Conservation (phyloP, 2,797 vertebrate species). For the Distichodus sexfasciatus region DNA sequence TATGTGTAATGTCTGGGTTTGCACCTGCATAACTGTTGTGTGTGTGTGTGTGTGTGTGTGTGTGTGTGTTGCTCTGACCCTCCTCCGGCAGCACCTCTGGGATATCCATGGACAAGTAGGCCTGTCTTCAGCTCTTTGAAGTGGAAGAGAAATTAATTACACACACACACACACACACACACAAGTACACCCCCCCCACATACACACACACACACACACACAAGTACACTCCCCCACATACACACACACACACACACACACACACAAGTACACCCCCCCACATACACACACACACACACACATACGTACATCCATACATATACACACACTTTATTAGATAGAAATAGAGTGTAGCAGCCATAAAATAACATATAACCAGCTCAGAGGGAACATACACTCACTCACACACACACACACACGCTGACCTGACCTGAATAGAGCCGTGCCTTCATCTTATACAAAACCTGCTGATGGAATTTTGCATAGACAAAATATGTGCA, state of each 20-base stretch:
- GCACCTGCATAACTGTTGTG: too few relatives aligned
- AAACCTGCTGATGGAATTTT: neutral
- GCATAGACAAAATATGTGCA: neutral
- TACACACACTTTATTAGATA: neutral
- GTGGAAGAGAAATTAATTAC: slow-evolving; percentile 38
- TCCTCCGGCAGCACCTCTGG: slow-evolving; percentile 13
- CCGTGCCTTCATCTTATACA: too few relatives aligned
- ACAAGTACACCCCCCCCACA: too few relatives aligned
- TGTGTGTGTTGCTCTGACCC: slow-evolving; percentile 8
- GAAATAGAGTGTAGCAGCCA: neutral
- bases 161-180: slow-evolving; percentile 1
- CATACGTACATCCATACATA: too few relatives aligned
- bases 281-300: too few relatives aligned
- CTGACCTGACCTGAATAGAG: neutral
- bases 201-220: too few relatives aligned
- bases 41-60: slow-evolving; percentile 10
- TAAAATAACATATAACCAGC: neutral
- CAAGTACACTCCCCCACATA: too few relatives aligned
- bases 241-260: too few relatives aligned
- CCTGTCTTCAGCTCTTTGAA: slow-evolving; percentile 38
- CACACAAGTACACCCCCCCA: too few relatives aligned
- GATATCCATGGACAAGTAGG: slow-evolving; percentile 23
- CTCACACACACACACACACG: slow-evolving; percentile 15
- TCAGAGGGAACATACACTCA: neutral
- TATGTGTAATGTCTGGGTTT: too few relatives aligned